These are phyloP conservation scores for Athalia circularis DNA, from an alignment of 2,888 invertebrate genomes.

Conservation along the genomic window DNA sequence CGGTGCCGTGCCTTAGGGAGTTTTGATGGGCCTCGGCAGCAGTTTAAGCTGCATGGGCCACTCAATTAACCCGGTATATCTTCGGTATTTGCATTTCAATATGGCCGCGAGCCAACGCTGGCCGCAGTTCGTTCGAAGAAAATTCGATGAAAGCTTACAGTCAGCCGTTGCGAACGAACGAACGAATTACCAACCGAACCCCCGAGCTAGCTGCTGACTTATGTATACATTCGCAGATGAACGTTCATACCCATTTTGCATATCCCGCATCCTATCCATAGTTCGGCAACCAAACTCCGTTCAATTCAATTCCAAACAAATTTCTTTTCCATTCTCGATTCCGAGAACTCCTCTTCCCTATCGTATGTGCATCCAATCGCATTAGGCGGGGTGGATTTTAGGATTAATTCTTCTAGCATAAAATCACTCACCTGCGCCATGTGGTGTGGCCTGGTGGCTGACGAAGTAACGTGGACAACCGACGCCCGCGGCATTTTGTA, in stretches of 20 bases:
- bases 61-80: slow-evolving; percentile 63
- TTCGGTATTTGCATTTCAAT: slow-evolving; percentile 64
- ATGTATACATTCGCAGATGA: neutral
- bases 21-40: neutral
- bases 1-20: neutral
- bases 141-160: slow-evolving; percentile 35
- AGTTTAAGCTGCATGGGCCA: slow-evolving; percentile 57
- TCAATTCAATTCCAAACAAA: neutral
- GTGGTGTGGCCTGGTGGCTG: slow-evolving; percentile 71
- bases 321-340: neutral
- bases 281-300: neutral
- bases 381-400: no score
- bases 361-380: neutral
- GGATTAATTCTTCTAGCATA: neutral
- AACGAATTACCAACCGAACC: no score
- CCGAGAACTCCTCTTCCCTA: neutral
- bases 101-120: slow-evolving; percentile 58
- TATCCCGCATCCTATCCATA: neutral
- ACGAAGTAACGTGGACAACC: slow-evolving; percentile 72
- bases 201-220: no score
- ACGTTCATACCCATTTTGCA: neutral
- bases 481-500: slow-evolving; percentile 71
- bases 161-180: neutral
- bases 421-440: slow-evolving; percentile 67
- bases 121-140: slow-evolving; percentile 21